phyloP scores from a whole-genome alignment of 2,113 vertebrate genomes.

The Vidua macroura region DNA sequence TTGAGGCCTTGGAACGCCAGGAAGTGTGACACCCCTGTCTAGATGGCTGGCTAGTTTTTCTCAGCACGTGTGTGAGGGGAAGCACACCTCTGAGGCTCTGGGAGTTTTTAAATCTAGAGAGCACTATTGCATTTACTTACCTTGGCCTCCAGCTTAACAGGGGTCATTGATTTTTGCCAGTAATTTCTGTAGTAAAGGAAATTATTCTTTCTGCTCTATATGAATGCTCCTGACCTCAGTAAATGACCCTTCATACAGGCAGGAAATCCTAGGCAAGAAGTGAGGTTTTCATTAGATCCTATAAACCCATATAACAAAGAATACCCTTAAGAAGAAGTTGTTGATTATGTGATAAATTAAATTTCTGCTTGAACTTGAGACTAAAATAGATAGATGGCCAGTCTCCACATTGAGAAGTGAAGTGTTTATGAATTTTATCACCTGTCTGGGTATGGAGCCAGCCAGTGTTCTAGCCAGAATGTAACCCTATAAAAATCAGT shows the following conservation, averaged over 20 bases:
- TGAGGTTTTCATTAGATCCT: background rate
- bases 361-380: background rate
- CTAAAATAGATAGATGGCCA: background rate
- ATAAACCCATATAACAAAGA: background rate
- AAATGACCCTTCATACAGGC: background rate
- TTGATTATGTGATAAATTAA: background rate
- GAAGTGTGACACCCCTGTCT: background rate
- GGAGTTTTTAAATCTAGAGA: conserved; percentile 13
- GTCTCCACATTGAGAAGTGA: background rate
- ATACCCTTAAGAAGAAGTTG: background rate
- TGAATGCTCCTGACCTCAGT: background rate
- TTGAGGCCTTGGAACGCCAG: background rate
- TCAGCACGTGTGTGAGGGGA: background rate
- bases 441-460: background rate
- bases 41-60: background rate
- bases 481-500: background rate
- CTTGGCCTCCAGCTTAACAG: conserved; percentile 20
- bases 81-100: background rate
- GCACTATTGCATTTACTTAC: conserved; percentile 18
- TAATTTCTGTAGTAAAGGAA: conserved; percentile 47
- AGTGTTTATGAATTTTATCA: background rate
- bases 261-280: background rate
- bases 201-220: conserved; percentile 25
- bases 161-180: conserved; percentile 45
- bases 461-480: background rate